Conservation (phyloP, 2,888 invertebrate genomes). For the Clepsis dumicolana region DNA sequence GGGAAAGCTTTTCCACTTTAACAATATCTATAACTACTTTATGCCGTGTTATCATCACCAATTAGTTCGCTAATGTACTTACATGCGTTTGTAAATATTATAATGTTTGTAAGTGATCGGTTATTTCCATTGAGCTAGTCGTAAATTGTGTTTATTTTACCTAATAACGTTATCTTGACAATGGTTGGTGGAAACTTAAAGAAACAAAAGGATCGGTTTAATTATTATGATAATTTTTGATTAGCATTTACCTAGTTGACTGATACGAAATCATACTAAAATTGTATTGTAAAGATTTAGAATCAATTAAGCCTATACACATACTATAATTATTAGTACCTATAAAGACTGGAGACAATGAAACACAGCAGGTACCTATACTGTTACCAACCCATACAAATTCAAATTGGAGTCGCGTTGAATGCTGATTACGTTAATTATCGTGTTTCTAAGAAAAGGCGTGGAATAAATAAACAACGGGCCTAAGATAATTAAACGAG, state of each 20-base stretch:
- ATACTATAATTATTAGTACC: too few species aligned
- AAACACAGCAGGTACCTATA: constrained; percentile 5
- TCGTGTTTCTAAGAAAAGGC: constrained; percentile 22
- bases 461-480: constrained; percentile 24
- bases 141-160: constrained; percentile 25
- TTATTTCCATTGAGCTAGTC: constrained; percentile 21
- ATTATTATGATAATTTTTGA: background rate
- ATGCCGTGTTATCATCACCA: constrained; percentile 12
- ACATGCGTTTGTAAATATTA: too few species aligned
- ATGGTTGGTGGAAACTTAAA: background rate
- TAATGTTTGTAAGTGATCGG: constrained; percentile 23
- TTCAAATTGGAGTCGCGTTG: constrained; percentile 12
- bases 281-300: background rate
- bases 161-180: constrained; percentile 18
- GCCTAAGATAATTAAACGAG: constrained; percentile 16
- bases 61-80: constrained; percentile 24
- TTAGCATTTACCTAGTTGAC: background rate
- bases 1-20: too few species aligned
- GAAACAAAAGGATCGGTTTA: constrained; percentile 29
- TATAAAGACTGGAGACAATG: background rate
- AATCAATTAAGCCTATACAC: background rate
- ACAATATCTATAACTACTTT: too few species aligned
- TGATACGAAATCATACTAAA: background rate
- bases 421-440: constrained; percentile 34
- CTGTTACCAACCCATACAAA: constrained; percentile 25